Base-by-base conservation (phyloP, 2,888 invertebrate species). In the Drosophila kambysellisi region DNA sequence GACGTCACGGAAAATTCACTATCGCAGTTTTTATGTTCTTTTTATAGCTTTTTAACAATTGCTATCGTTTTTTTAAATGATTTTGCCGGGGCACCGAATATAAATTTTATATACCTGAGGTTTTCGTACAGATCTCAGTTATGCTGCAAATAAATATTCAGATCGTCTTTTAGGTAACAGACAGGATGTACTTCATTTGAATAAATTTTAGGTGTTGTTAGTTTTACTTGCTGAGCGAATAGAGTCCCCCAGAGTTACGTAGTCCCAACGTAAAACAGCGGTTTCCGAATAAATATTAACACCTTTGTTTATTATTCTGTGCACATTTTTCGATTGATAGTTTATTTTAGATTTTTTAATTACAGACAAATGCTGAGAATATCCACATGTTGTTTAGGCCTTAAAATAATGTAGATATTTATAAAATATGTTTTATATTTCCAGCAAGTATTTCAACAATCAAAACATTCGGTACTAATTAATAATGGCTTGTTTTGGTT, bases 301-400 rank as follows among this genome's bases (percentile, higher is more conserved):
- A 25, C 29, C 2, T 29, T 25, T 29, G 17, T 52, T 50, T 4
- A 74, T 61, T 53, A 63, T 57, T 52, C 11, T 11, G 53, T 25
- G 35, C 35, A 11, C 30, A 48, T 35, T 37, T 30, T 50, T 52
- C 35, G 41, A 17, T 60, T 67, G 56, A 68, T 82, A 50, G 72
- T 72, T 79, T 79, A 63, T 37, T 70, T 63, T 50, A 57, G 17
- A 56, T 60, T 41, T 68, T 68, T 59, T 51, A 59, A 75, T 71
- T 71, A 68, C 54, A 60, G 61, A 48, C 61, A 39, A 43, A 8
- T 17, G 30, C 43, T 74, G 79, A 82, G 76, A 77, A 71, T 52
- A 62, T 68, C 52, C 74, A 82, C 54, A 73, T 82, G 73, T 35
- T 39, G 43, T 39, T 33, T 50, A 46, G 50, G 29, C 33, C 3